Evolutionary conservation across 2,797 vertebrate genomes (phyloP), one percentile per base, ranked within the genome.

Genomic region (Sebastes trivittatus): DNA sequence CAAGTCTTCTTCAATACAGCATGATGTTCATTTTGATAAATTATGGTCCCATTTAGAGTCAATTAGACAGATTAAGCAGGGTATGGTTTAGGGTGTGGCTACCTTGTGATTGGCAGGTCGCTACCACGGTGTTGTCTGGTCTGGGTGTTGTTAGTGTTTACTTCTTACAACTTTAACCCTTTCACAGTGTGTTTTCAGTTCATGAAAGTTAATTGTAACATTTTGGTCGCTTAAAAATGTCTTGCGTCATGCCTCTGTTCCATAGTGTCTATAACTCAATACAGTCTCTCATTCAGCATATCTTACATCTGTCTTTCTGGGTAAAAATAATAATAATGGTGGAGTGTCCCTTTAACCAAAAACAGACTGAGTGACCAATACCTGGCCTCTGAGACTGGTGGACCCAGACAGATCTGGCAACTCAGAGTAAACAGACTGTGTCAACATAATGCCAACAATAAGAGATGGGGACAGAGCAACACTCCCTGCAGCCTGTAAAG

Each of bases 401-500:
- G 60, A 58, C 22, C 22, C 22, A 58, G 22, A 60, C 30, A 29
- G 42, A 71, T 20, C 55, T 65, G 54, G 23, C 30, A 71, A 76
- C 34, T 32, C 61, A 8, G 13, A 58, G 13, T n/a, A 29, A 73
- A 46, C 64, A 71, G 60, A 54, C 54, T 49, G 60, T 56, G 52
- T 29, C 70, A 49, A 61, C 18, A 10, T 11, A 18, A 10, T 71
- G 65, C 29, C 75, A 68, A 61, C 56, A 32, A 14, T 32, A 22
- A 59, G 62, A 75, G 56, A 42, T 16, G 4, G 66, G 56, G 54
- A 38, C 11, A 60, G 58, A 60, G 27, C 34, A 59, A 18, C 67
- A 36, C 34, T 71, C 25, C 74, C 38, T 36, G 60, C 79, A 81
- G 60, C 27, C 34, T 42, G 56, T 30, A 79, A 61, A 52, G n/a